Conservation (phyloP, 2,113 vertebrate species). For the Toxostoma redivivum region DNA sequence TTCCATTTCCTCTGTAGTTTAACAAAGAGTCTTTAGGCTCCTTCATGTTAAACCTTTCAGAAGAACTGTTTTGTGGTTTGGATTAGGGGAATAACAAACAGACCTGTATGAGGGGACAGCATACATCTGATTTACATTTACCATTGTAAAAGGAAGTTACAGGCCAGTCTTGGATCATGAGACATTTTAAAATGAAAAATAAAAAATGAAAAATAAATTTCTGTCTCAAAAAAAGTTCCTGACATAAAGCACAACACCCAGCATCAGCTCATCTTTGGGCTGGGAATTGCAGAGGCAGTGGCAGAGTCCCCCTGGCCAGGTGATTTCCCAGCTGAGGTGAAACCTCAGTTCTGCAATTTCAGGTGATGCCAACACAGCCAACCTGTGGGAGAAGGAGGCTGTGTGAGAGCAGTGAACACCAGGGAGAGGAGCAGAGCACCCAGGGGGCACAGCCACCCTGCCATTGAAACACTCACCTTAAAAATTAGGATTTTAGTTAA, state of each 20-base stretch:
- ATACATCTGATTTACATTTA: neutral
- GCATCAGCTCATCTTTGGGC: rapidly evolving
- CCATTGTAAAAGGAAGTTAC: neutral
- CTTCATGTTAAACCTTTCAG: neutral
- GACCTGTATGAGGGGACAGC: neutral
- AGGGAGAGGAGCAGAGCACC: neutral
- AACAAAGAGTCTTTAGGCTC: neutral
- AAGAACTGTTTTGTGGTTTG: neutral
- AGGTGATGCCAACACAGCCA: neutral
- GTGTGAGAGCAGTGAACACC: neutral
- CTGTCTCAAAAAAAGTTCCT: neutral
- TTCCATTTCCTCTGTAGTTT: neutral
- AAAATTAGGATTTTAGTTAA: too few species aligned
- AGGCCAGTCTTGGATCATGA: neutral
- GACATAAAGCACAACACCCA: neutral
- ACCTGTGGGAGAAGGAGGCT: neutral
- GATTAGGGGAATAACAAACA: neutral
- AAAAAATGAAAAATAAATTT: neutral
- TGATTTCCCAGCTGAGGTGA: neutral
- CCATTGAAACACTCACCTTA: too few species aligned
- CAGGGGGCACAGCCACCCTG: neutral
- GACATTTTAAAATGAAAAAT: neutral
- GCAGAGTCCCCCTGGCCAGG: neutral
- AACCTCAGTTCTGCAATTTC: neutral
- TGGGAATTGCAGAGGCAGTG: neutral